These are phyloP conservation scores for Chlorodrepanis virens DNA, from an alignment of 2,113 vertebrate genomes.

Conservation along the genomic window DNA sequence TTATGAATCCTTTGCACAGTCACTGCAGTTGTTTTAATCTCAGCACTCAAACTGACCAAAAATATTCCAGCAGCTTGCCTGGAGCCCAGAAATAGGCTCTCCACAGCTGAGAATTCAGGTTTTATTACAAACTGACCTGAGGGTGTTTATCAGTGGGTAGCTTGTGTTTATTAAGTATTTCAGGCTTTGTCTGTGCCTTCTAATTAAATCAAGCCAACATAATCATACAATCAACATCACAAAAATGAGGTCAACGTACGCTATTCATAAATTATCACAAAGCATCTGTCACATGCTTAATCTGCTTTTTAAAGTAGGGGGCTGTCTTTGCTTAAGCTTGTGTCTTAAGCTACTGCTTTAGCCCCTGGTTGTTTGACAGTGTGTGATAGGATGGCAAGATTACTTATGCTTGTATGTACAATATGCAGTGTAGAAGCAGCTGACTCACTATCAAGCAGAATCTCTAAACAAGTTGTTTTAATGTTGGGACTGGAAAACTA, in stretches of 20 bases:
- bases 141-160: not conserved
- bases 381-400: not conserved
- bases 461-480: not conserved
- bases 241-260: constrained; percentile 25
- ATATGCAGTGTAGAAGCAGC: not conserved
- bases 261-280: not conserved
- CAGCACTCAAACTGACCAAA: not conserved
- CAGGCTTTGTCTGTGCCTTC: not conserved
- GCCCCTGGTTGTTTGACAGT: not conserved
- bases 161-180: not conserved
- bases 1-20: not conserved
- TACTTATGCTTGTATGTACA: not conserved
- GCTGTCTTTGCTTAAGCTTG: not conserved
- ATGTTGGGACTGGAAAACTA: not conserved
- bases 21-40: not conserved
- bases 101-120: not conserved
- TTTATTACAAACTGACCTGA: not conserved
- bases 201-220: constrained; percentile 21
- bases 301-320: constrained; percentile 27
- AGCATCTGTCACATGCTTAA: constrained; percentile 21
- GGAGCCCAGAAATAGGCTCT: not conserved
- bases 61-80: not conserved
- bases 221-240: not conserved
- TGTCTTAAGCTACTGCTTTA: constrained; percentile 12
- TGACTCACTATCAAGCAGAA: not conserved